These are phyloP conservation scores for Megalops atlanticus DNA, from an alignment of 2,113 vertebrate species.

Conservation along the genomic window DNA sequence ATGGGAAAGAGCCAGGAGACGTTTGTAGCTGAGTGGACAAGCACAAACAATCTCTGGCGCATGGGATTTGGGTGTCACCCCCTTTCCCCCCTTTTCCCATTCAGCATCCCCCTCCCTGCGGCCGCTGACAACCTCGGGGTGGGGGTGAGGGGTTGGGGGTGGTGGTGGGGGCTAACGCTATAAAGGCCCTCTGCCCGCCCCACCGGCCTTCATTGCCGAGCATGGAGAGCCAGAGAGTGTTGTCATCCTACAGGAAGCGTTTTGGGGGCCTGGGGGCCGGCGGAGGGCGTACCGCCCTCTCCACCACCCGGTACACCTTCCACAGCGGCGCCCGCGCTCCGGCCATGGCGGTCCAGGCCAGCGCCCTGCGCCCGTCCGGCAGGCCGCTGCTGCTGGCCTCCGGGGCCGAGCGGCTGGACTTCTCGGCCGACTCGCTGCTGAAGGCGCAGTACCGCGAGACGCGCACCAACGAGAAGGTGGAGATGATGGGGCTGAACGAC, in stretches of 20 bases:
- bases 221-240: slow-evolving; percentile 71
- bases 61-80: slow-evolving; percentile 54
- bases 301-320: slow-evolving; percentile 56
- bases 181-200: slow-evolving; percentile 57
- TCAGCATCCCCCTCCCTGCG: slow-evolving; percentile 51
- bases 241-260: slow-evolving; percentile 67
- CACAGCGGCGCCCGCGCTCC: slow-evolving; percentile 59
- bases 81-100: slow-evolving; percentile 38
- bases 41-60: slow-evolving; percentile 67
- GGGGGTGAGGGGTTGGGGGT: neutral
- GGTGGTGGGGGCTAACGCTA: slow-evolving; percentile 41
- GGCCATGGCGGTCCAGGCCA: neutral
- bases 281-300: slow-evolving; percentile 41
- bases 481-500: slow-evolving; percentile 95
- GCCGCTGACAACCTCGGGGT: slow-evolving; percentile 36
- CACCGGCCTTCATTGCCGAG: slow-evolving; percentile 43
- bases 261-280: slow-evolving; percentile 58
- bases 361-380: slow-evolving; percentile 26
- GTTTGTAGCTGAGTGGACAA: slow-evolving; percentile 66
- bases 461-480: slow-evolving; percentile 83
- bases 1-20: slow-evolving; percentile 46
- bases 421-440: slow-evolving; percentile 77
- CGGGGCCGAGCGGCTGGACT: slow-evolving; percentile 72
- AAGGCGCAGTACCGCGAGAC: slow-evolving; percentile 84
- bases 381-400: slow-evolving; percentile 46